phyloP scores from a whole-genome alignment of 92 coral and sea anemone genomes.

The Metridium senile region DNA sequence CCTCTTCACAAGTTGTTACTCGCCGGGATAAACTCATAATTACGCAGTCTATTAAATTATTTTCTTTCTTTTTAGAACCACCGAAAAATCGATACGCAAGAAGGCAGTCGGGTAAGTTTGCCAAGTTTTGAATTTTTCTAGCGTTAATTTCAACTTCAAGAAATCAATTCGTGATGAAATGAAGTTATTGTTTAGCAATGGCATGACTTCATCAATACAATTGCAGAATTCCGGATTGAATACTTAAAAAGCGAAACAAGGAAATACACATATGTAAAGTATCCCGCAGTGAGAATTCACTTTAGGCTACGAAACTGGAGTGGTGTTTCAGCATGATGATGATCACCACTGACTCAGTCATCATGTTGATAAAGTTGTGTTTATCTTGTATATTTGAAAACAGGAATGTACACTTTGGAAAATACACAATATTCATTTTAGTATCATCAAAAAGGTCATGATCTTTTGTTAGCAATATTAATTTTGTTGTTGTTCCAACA shows the following conservation, averaged over 20 bases:
- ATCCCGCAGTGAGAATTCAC: conserved; percentile 9
- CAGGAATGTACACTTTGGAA: background rate
- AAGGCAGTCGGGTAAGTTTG: conserved; percentile 90
- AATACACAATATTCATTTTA: background rate
- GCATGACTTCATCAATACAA: background rate
- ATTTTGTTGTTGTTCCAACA: background rate
- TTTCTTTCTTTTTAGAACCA: conserved; percentile 72
- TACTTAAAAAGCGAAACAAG: background rate
- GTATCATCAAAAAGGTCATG: background rate
- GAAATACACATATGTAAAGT: background rate
- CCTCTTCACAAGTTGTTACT: background rate
- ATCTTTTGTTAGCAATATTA: conserved; percentile 2
- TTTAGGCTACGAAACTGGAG: no score
- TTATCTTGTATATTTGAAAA: background rate
- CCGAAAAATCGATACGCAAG: conserved; percentile 93
- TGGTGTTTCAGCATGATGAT: background rate
- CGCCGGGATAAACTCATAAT: conserved; percentile 10
- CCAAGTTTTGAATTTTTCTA: conserved; percentile 1
- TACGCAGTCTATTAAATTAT: background rate
- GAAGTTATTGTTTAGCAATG: background rate
- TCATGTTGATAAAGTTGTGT: background rate
- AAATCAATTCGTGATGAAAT: background rate
- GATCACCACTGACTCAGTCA: background rate
- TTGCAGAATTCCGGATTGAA: background rate
- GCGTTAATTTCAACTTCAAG: background rate